Percentiles rank a stretch among this genome's conserved stretches.
These are phyloP conservation scores for Willisornis vidua DNA, from an alignment of 2,113 vertebrate genomes.

Conservation along the genomic window DNA sequence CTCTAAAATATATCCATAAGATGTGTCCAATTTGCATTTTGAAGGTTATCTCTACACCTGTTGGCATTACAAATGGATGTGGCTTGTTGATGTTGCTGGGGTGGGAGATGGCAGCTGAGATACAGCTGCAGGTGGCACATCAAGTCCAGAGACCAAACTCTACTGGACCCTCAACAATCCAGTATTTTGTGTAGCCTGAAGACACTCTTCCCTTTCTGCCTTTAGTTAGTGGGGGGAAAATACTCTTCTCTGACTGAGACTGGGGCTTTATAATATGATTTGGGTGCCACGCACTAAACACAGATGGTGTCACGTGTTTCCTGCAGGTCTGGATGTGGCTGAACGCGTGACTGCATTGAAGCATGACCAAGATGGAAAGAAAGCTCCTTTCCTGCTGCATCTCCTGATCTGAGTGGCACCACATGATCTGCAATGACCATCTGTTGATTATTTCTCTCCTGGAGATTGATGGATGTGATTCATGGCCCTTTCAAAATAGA, in stretches of 20 bases:
- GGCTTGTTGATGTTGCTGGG: neutral
- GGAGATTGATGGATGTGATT: constrained; percentile 31
- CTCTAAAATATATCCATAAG: neutral
- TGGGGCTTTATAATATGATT: neutral
- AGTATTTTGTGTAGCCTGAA: neutral
- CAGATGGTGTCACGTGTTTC: neutral
- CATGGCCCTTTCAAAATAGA: constrained; percentile 6
- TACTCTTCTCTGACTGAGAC: neutral
- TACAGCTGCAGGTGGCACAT: neutral
- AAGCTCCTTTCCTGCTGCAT: neutral
- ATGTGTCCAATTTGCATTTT: neutral
- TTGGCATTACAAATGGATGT: neutral
- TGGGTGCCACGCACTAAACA: neutral
- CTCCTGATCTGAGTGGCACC: neutral
- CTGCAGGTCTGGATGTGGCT: neutral
- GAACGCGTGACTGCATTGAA: neutral
- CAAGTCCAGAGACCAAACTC: neutral
- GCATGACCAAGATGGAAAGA: neutral
- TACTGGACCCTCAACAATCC: neutral
- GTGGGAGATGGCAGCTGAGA: neutral
- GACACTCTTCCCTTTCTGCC: neutral
- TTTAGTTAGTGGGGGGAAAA: neutral
- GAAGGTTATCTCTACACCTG: neutral
- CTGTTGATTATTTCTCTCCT: constrained; percentile 27
- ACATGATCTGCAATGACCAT: neutral